These are phyloP conservation scores for Loxodonta africana DNA, from an alignment of 2,113 vertebrate genomes.

Conservation along the genomic window DNA sequence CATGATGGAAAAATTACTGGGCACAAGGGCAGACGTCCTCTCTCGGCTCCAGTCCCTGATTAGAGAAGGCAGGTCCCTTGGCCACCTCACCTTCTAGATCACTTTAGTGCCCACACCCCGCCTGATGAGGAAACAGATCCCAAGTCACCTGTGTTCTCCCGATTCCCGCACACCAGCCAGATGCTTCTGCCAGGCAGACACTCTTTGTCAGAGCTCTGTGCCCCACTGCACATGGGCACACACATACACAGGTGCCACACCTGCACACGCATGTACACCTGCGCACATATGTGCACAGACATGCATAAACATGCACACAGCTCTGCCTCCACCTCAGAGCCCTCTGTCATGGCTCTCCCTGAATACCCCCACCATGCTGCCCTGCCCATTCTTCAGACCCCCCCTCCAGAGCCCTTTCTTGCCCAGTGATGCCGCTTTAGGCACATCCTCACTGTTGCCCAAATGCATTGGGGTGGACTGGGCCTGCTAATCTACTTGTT, in stretches of 20 bases:
- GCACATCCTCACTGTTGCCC: too few species aligned
- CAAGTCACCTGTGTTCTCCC: background rate
- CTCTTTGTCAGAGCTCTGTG: background rate
- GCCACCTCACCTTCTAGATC: background rate
- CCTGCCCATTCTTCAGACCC: background rate
- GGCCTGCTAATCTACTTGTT: background rate
- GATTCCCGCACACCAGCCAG: background rate
- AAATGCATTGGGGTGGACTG: background rate
- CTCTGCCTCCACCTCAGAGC: background rate
- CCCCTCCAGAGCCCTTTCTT: background rate
- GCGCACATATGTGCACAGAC: too few species aligned
- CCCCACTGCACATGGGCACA: rapidly evolving
- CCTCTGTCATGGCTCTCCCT: background rate
- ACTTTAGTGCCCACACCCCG: background rate
- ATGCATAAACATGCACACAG: background rate
- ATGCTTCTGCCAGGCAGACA: rapidly evolving
- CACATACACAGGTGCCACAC: background rate
- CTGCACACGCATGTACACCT: rapidly evolving
- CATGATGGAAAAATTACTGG: background rate
- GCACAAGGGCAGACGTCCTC: background rate
- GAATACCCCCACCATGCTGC: background rate
- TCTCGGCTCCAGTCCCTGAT: background rate
- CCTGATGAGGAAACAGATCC: background rate
- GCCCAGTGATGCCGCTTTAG: background rate
- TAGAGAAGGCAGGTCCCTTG: background rate